Percentiles rank a stretch among this genome's conserved stretches.
phyloP scores from a whole-genome alignment of 1,140 invertebrate species.

The Drosophila parvula region DNA sequence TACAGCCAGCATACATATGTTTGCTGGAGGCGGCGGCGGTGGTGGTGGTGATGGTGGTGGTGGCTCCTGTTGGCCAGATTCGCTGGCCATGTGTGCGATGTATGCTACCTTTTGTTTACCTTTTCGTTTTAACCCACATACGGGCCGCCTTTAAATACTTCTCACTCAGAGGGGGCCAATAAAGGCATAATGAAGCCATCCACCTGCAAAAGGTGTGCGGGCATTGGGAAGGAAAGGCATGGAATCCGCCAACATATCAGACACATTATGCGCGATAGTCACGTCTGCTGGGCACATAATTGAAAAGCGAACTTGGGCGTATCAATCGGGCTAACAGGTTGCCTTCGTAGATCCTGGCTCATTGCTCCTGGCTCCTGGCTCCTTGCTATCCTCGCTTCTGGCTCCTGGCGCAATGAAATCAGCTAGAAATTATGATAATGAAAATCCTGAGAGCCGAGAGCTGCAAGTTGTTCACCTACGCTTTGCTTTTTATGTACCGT shows the following conservation, averaged over 20 bases:
- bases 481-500: conserved; percentile 27
- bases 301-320: conserved; percentile 79
- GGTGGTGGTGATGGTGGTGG: background rate
- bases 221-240: conserved; percentile 11
- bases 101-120: conserved; percentile 74
- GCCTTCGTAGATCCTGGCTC: conserved; percentile 30
- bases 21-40: conserved; percentile 18
- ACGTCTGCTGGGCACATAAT: conserved; percentile 74
- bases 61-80: conserved; percentile 39
- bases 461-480: conserved; percentile 30
- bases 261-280: conserved; percentile 75
- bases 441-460: conserved; percentile 52
- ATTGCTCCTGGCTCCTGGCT: background rate
- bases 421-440: conserved; percentile 82
- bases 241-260: conserved; percentile 50
- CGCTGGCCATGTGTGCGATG: conserved; percentile 65
- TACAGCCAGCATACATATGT: conserved; percentile 54
- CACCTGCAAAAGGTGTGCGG: conserved; percentile 56
- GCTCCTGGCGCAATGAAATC: conserved; percentile 61
- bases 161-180: conserved; percentile 34
- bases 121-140: conserved; percentile 78
- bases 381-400: conserved; percentile 14
- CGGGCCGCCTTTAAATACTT: conserved; percentile 69
- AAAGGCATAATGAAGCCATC: conserved; percentile 63
- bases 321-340: conserved; percentile 73